Evolutionary conservation across 2,797 vertebrate species (phyloP).

Genomic region (Ceryle rudis): DNA sequence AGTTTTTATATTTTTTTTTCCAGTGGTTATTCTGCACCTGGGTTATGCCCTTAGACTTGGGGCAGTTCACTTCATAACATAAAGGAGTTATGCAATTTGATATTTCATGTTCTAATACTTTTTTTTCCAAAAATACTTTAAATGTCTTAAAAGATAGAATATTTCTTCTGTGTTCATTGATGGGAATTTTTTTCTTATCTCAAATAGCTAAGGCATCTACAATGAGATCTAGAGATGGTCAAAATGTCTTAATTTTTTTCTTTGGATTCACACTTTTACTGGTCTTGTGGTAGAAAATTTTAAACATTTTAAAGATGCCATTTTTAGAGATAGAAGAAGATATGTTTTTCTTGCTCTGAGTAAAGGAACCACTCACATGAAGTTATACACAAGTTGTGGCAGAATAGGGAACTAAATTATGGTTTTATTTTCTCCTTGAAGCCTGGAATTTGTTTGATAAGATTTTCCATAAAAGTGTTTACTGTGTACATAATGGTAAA

Average conservation of each 20-base stretch:
- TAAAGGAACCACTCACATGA: neutral
- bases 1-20: neutral
- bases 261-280: neutral
- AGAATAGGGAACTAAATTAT: neutral
- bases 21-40: neutral
- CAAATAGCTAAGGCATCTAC: neutral
- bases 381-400: neutral
- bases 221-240: neutral
- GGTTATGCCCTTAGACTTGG: neutral
- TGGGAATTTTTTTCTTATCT: neutral
- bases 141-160: neutral
- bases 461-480: neutral
- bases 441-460: constrained; percentile 2
- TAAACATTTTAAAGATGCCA: neutral
- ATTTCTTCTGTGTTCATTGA: neutral
- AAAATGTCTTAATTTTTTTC: neutral
- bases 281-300: neutral
- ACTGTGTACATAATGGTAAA: neutral
- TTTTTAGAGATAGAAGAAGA: neutral
- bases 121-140: neutral
- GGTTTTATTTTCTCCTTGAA: neutral
- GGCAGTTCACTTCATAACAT: neutral
- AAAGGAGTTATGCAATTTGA: neutral
- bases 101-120: neutral
- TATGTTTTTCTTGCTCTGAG: neutral